Conservation (phyloP, 2,797 vertebrate genomes). For the Hypotaenidia philippensis region DNA sequence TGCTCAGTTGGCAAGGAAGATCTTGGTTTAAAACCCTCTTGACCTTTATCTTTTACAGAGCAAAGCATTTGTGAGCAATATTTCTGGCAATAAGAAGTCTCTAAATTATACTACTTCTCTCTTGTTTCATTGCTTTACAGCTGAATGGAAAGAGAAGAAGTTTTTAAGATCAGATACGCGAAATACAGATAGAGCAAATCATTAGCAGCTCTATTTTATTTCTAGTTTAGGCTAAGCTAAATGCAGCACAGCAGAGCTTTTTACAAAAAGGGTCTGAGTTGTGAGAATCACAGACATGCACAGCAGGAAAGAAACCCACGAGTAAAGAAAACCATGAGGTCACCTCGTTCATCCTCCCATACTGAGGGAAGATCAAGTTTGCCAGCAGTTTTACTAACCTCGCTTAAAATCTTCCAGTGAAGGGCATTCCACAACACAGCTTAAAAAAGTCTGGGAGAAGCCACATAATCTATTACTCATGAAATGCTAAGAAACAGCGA, state of each 20-base stretch:
- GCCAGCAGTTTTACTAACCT: slow-evolving; percentile 3
- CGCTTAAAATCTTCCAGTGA: not conserved
- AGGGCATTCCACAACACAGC: not conserved
- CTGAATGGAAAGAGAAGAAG: not conserved
- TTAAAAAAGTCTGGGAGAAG: not conserved
- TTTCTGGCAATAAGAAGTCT: not conserved
- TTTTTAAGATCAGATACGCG: not conserved
- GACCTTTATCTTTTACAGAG: slow-evolving; percentile 18
- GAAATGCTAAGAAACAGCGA: not conserved
- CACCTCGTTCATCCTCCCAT: not conserved
- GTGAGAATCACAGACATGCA: not conserved
- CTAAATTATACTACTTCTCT: not conserved
- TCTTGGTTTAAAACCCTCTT: not conserved
- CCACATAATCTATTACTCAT: not conserved
- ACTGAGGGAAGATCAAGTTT: not conserved
- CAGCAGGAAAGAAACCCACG: not conserved
- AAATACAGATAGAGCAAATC: not conserved
- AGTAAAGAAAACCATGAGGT: not conserved
- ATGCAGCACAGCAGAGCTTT: not conserved
- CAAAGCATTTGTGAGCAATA: slow-evolving; percentile 5
- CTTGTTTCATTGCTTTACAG: not conserved
- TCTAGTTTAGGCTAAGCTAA: not conserved
- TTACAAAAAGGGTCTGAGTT: not conserved
- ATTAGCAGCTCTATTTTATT: not conserved
- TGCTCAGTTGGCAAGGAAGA: slow-evolving; percentile 1